Evolutionary conservation across 2,797 vertebrate species (phyloP), one percentile per base, ranked within the genome.

Genomic region (Spinus pinus): DNA sequence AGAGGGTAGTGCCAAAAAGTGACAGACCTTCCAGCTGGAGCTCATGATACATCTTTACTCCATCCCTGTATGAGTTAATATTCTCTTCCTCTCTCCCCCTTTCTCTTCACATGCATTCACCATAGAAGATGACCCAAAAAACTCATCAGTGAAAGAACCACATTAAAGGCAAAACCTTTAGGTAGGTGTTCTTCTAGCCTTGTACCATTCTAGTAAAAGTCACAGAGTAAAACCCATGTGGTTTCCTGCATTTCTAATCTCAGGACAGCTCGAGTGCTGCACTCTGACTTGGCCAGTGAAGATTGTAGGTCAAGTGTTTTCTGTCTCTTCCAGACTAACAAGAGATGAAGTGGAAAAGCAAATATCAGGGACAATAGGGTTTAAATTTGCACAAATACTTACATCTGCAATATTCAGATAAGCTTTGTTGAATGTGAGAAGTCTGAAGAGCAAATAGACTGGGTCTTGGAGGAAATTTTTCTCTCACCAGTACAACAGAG

Each of bases 1-100:
- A 77, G 33, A 74, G 22, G 2, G n/a, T 30, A 62, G 30, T 41
- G 25, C 19, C 28, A 41, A 37, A 90, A 46, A 64, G 19, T 22
- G 4, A 72, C 1, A 41, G 27, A 41, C 67, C n/a, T 93, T 53
- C 37, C 28, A 53, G 24, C 12, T 83, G 73, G 12, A 89, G 35
- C 14, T 90, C 2, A 5, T 25, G 27, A 21, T 16, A 35, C 14
- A 19, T 7, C 41, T 74, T 78, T 25, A 35, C 25, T 80, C 23
- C 33, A 46, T 2, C 0, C 5, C 19, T 1, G 3, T 7, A 6
- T 31, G 65, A 94, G 14, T 4, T 71, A 37, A n/a, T 3, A 35
- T 1, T 4, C 7, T 50, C 41, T 57, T 53, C 6, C 31, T 44
- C 13, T 5, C 16, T 44, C 13, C 6, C 14, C 3, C 12, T 58